Conservation (phyloP, 1,140 invertebrate genomes). For the Bombus sibiricus region DNA sequence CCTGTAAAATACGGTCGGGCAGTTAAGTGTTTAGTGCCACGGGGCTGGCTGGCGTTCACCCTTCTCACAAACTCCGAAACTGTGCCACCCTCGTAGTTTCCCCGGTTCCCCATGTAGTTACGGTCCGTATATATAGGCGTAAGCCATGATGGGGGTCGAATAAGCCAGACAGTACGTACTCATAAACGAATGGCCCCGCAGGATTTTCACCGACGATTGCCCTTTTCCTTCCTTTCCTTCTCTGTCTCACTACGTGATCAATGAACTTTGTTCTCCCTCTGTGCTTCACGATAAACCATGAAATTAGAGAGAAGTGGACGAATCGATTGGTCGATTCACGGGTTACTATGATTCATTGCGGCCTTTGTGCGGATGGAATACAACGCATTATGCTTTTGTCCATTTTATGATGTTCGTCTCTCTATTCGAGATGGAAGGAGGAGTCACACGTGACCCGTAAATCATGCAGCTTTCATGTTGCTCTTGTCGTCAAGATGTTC, state of each 20-base stretch:
- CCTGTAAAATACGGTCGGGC: constrained; percentile 66
- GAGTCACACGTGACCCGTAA: background rate
- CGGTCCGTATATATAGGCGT: constrained; percentile 15
- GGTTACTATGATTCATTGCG: constrained; percentile 48
- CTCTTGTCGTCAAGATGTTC: too few species aligned
- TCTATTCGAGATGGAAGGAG: background rate
- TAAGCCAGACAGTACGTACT: constrained; percentile 47
- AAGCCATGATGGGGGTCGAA: constrained; percentile 54
- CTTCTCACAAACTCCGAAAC: constrained; percentile 54
- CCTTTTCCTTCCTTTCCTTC: background rate
- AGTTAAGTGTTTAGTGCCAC: constrained; percentile 71
- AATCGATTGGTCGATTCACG: constrained; percentile 54
- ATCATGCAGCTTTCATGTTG: background rate
- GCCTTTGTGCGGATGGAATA: constrained; percentile 23
- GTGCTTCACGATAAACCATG: constrained; percentile 51
- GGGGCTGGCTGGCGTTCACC: constrained; percentile 43
- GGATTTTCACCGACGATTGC: constrained; percentile 45
- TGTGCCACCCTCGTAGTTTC: constrained; percentile 46
- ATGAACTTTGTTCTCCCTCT: background rate
- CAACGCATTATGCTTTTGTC: constrained; percentile 32
- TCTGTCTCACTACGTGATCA: background rate
- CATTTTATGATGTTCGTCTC: constrained; percentile 13
- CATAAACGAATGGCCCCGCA: constrained; percentile 56
- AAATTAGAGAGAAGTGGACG: constrained; percentile 59
- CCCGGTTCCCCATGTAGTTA: constrained; percentile 34